Base-by-base conservation (phyloP, 2,888 invertebrate genomes). In the Perizoma affinitatum region DNA sequence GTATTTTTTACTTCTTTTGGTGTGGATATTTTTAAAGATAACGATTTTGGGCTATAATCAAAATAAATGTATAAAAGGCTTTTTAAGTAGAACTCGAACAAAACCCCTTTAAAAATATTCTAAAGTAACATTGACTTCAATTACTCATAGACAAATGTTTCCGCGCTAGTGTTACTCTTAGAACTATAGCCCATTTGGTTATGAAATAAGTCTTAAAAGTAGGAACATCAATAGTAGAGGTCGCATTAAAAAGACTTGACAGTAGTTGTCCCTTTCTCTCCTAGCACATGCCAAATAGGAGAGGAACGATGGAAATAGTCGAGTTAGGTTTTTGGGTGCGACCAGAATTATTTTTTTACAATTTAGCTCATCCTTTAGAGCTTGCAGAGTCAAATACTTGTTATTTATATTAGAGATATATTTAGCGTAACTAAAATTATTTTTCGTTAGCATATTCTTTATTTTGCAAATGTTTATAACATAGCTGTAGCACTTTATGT, bases 391-490 rank as follows among this genome's bases (percentile, higher is more conserved):
- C 58, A 51, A 48, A 66, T 61, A 58, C 53, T 66, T 67, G 67
- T 67, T 68, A 67, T 65, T 69, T 67, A 64, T 69, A 65, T 45
- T 65, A 67, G 65, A 69, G 67, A 62, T 67, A 65, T 69, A 69
- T 69, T 67, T 69, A 69, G 67, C 65, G 48, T 66, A 63, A 67
- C 65, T 67, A 67, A 67, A 66, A 54, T 63, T 68, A 57, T 57
- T 65, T 67, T 56, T 54, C 57, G 41, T 62, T 58, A 69, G 62
- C 63, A 65, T 55, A 45, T 63, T 52, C 34, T 46, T 63, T 59
- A 53, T 61, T 67, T 65, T 53, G 11, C 47, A 55, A 55, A 49
- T 49, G 47, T 59, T 62, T 57, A 58, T 56, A 51, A 53, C 48
- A 61, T 65, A 63, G 58, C 51, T 53, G 38, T 58, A 42, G 58